A percentile compares a stretch with the other conserved stretches of the same genome.
phyloP scores from a whole-genome alignment of 2,113 vertebrate genomes.

The Vidua chalybeata region DNA sequence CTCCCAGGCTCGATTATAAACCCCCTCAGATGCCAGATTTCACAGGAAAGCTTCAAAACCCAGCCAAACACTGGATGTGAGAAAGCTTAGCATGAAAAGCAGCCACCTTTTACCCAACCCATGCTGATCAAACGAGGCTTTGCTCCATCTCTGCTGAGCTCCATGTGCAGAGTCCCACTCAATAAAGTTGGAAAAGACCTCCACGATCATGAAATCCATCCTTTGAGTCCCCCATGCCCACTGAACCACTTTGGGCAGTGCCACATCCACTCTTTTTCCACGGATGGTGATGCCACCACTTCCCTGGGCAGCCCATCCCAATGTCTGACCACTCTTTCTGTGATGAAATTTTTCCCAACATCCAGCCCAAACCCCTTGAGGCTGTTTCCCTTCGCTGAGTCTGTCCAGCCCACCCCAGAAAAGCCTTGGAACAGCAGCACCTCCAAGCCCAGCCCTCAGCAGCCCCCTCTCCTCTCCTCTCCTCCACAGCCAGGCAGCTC shows the following conservation, averaged over 20 bases:
- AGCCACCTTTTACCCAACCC: accelerated
- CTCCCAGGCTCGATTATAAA: background rate
- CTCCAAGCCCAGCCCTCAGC: background rate
- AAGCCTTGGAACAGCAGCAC: background rate
- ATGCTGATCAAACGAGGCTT: accelerated
- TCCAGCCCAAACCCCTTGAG: background rate
- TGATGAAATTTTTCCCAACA: accelerated
- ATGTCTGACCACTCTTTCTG: too few relatives aligned
- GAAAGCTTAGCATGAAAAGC: background rate
- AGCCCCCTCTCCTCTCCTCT: background rate
- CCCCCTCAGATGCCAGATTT: background rate
- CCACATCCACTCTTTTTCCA: accelerated
- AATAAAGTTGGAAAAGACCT: accelerated
- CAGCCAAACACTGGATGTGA: background rate
- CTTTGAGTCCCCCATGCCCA: background rate
- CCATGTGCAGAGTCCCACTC: accelerated
- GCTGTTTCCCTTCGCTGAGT: background rate
- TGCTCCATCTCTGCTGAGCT: background rate
- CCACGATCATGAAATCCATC: background rate
- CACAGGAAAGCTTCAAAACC: background rate
- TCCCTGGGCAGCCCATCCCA: background rate
- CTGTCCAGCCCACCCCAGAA: background rate
- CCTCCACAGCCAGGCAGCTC: background rate
- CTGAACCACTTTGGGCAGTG: background rate
- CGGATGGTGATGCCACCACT: accelerated